Evolutionary conservation across 2,888 invertebrate genomes (phyloP), one percentile per base, ranked within the genome.

Genomic region (Rotaria magnacalcarata): DNA sequence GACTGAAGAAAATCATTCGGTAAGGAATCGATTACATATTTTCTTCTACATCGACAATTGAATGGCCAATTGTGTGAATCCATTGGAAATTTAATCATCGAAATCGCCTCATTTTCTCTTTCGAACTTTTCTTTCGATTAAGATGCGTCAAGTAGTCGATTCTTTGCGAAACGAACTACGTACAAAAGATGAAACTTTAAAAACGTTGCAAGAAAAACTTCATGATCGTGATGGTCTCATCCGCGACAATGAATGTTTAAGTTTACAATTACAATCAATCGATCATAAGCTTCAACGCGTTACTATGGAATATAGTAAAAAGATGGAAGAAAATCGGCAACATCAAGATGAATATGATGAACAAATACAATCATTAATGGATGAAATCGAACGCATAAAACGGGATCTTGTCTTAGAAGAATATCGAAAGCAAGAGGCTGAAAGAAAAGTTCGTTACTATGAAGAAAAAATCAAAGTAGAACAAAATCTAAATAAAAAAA

Each of bases 331-430:
- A 67, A 67, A 34, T 27, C 27, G 19, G 34, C 47, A 47, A 24
- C 14, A n/a, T 47, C 47, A 47, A n/a, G 47, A 47, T 14, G 47
- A 67, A 27, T 19, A 16, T 19, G 24, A 67, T 34, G 67, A 67
- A 67, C 34, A 67, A 67, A 67, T 67, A 19, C 34, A 67, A 67
- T 67, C 67, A 34, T 67, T 80, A 3, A 80, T 47, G 11, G 47
- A 80, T 80, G 47, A 80, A 80, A 43, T 47, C 11, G 80, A 80
- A 80, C 80, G 47, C 24, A 80, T 80, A 24, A 80, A 80, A 80
- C 43, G 47, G 47, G 80, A 67, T 67, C 67, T 67, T 19, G 67
- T 67, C 67, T 67, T 67, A 67, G 67, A 67, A 67, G 67, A 67
- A 67, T 67, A 80, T n/a, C n/a, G 47, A 47, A 80, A 80, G 11